Evolutionary conservation across 2,113 vertebrate genomes (phyloP).

Genomic region (Bujurquina vittata): DNA sequence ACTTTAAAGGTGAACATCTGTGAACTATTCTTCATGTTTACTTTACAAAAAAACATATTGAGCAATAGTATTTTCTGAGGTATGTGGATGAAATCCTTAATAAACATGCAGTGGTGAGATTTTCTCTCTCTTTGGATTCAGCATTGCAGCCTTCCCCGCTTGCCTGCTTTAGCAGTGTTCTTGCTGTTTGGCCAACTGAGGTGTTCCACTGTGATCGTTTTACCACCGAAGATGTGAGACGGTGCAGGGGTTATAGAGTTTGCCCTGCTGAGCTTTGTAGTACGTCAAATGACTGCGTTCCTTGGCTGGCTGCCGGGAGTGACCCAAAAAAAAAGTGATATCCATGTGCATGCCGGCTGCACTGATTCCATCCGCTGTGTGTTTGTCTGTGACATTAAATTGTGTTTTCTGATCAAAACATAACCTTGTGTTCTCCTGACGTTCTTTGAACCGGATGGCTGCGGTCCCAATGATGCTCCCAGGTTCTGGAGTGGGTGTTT

Average conservation of each 20-base stretch:
- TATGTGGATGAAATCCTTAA: constrained; percentile 28
- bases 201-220: constrained; percentile 46
- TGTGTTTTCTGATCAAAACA: constrained; percentile 63
- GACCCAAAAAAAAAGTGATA: constrained; percentile 29
- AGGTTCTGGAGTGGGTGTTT: constrained; percentile 96
- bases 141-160: constrained; percentile 60
- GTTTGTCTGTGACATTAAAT: constrained; percentile 51
- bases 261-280: constrained; percentile 58
- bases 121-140: constrained; percentile 55
- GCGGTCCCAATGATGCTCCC: constrained; percentile 84
- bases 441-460: constrained; percentile 81
- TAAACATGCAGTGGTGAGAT: constrained; percentile 44
- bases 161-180: constrained; percentile 68
- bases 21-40: background rate
- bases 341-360: constrained; percentile 67
- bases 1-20: background rate
- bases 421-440: constrained; percentile 78
- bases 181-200: constrained; percentile 57
- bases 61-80: background rate
- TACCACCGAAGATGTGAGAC: constrained; percentile 48
- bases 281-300: constrained; percentile 44
- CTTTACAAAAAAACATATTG: background rate
- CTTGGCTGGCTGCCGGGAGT: constrained; percentile 53
- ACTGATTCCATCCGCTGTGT: constrained; percentile 42
- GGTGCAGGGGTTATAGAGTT: constrained; percentile 56